phyloP scores from a whole-genome alignment of 2,797 vertebrate genomes.

The Acrossocheilus wenchowensis region DNA sequence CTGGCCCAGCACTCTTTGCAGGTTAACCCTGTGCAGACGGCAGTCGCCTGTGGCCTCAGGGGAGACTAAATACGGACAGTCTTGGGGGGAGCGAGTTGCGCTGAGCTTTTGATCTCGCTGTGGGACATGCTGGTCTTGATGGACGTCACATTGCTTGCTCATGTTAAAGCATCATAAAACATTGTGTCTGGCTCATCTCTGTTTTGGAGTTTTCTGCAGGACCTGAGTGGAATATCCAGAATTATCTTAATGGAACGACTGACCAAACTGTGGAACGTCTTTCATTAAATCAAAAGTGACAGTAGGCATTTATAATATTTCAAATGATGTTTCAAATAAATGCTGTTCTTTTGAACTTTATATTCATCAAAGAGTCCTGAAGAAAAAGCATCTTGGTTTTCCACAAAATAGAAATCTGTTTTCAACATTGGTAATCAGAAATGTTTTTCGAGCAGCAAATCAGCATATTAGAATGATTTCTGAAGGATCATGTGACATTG shows the following conservation, averaged over 20 bases:
- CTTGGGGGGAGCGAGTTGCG: no score
- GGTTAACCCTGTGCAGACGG: slow-evolving; percentile 33
- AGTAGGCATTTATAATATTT: neutral
- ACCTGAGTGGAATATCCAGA: neutral
- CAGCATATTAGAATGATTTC: neutral
- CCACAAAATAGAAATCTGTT: neutral
- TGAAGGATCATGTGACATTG: neutral
- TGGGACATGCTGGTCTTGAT: slow-evolving; percentile 33
- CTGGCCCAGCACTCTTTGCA: slow-evolving; percentile 24
- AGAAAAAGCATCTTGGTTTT: neutral
- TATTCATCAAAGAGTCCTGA: neutral
- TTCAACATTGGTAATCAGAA: neutral
- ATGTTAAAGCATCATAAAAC: neutral
- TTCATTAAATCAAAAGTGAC: neutral
- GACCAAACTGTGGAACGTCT: neutral
- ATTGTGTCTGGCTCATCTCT: neutral
- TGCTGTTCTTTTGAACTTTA: neutral
- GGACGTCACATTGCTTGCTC: slow-evolving; percentile 20
- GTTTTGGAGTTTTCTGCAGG: neutral
- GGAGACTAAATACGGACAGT: slow-evolving; percentile 26
- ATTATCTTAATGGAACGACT: neutral
- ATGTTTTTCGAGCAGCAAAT: neutral
- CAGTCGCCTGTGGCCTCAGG: slow-evolving; percentile 4
- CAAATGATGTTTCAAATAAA: neutral
- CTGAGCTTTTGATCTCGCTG: slow-evolving; percentile 5